Percentiles rank a stretch among this genome's conserved stretches.
These are phyloP conservation scores for Tympanuchus pallidicinctus DNA, from an alignment of 2,113 vertebrate species.

Conservation along the genomic window DNA sequence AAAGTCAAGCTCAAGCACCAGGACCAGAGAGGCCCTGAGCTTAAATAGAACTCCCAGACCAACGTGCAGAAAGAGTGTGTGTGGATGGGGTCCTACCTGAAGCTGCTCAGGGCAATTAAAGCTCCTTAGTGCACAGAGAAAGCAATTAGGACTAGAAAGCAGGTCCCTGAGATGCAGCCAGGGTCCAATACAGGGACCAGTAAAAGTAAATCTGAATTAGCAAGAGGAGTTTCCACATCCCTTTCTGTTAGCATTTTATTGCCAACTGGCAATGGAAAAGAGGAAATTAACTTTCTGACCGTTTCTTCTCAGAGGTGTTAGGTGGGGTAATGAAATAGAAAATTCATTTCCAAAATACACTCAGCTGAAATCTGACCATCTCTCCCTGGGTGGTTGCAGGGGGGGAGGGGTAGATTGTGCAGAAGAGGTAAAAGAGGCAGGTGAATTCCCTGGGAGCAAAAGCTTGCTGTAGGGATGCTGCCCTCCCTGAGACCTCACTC, in stretches of 20 bases:
- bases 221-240: background rate
- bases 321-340: slow-evolving; percentile 52
- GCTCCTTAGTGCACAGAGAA: background rate
- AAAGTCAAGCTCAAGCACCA: background rate
- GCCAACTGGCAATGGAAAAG: background rate
- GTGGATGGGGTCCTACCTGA: background rate
- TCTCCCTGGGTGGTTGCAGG: background rate
- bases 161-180: background rate
- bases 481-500: background rate
- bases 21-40: background rate
- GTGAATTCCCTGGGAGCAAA: background rate
- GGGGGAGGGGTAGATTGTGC: background rate
- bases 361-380: slow-evolving; percentile 33
- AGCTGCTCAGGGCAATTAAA: background rate
- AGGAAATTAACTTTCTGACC: slow-evolving; percentile 11
- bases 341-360: slow-evolving; percentile 41
- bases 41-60: background rate
- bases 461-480: background rate
- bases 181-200: background rate
- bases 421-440: background rate
- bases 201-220: slow-evolving; percentile 9
- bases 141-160: background rate
- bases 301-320: slow-evolving; percentile 25
- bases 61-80: background rate
- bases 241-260: background rate